phyloP scores from a whole-genome alignment of 2,113 vertebrate species.

The Prunella fulvescens region DNA sequence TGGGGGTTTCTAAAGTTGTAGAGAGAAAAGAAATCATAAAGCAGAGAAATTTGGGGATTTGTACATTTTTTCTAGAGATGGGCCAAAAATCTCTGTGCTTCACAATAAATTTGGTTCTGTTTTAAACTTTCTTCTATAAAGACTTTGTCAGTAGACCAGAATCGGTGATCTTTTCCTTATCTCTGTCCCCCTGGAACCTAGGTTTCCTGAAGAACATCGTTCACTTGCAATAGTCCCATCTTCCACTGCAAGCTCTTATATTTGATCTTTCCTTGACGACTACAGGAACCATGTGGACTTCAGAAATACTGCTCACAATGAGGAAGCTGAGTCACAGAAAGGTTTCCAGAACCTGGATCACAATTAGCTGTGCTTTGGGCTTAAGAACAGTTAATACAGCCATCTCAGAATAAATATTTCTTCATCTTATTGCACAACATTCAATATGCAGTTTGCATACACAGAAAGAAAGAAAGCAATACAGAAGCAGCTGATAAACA shows the following conservation, averaged over 20 bases:
- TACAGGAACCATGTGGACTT: neutral
- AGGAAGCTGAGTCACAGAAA: neutral
- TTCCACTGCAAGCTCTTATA: neutral
- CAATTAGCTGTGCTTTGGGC: neutral
- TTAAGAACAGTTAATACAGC: neutral
- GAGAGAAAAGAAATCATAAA: neutral
- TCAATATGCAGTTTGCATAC: neutral
- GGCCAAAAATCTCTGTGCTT: neutral
- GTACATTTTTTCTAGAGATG: neutral
- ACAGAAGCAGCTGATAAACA: neutral
- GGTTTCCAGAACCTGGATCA: neutral
- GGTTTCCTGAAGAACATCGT: rapidly evolving
- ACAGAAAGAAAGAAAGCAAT: neutral
- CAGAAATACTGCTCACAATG: neutral
- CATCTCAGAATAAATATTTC: neutral
- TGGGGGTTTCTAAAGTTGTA: neutral
- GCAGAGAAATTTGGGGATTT: neutral
- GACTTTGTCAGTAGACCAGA: neutral
- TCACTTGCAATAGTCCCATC: neutral
- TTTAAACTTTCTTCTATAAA: neutral
- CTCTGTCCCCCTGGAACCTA: neutral
- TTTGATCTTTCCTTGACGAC: neutral
- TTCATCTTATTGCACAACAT: neutral
- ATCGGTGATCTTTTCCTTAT: neutral
- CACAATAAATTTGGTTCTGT: neutral